Percentiles rank a stretch among this genome's conserved stretches.
These are phyloP conservation scores for Australoheros scitulus DNA, from an alignment of 2,113 vertebrate species.

Conservation along the genomic window DNA sequence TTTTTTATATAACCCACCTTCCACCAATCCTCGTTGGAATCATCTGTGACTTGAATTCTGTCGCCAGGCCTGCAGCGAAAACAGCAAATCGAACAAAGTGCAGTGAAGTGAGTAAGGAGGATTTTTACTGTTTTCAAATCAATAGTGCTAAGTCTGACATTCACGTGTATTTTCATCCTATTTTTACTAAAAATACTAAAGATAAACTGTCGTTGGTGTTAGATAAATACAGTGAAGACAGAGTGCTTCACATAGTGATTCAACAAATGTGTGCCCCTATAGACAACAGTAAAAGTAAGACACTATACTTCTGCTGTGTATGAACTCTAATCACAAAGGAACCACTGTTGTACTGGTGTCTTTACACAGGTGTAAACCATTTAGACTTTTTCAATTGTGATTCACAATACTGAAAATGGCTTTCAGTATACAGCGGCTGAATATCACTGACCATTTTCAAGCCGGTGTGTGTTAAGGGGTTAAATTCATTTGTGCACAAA, in stretches of 20 bases:
- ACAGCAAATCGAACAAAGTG: background rate
- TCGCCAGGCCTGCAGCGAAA: conserved; percentile 84
- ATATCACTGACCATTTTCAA: background rate
- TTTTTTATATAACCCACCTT: conserved; percentile 79
- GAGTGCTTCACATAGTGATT: background rate
- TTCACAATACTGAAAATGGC: background rate
- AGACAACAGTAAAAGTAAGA: background rate
- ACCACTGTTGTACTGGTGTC: background rate
- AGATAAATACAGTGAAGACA: background rate
- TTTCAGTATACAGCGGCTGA: background rate
- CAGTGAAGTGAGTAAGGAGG: background rate
- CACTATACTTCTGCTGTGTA: background rate
- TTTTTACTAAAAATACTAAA: background rate
- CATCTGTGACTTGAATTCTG: conserved; percentile 88
- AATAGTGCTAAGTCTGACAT: background rate
- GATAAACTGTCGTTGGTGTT: background rate
- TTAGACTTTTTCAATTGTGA: background rate
- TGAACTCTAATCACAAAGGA: background rate
- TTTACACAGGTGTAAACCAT: background rate
- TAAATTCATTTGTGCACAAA: no score
- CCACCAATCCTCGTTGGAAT: conserved; percentile 95
- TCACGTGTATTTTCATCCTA: background rate
- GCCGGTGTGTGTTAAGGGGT: background rate
- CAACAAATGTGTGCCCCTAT: background rate
- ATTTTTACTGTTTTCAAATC: background rate